Evolutionary conservation across 2,888 invertebrate species (phyloP), one percentile per base, ranked within the genome.

Genomic region (Heteromyza rotundicornis): DNA sequence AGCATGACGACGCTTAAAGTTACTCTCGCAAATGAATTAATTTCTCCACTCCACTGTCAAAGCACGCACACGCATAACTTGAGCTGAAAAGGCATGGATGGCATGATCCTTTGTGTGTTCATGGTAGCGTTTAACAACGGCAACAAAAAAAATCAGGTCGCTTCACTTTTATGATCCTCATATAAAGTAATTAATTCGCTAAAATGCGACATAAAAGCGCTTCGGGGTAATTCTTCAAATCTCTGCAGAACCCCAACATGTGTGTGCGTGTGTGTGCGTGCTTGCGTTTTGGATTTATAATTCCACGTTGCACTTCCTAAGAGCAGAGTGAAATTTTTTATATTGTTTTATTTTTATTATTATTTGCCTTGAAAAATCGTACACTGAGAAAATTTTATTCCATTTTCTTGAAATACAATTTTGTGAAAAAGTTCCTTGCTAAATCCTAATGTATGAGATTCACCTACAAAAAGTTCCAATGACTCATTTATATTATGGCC

Each of bases 101-200:
- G 5, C 20, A 19, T 47, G 20, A 47, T 47, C 47, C 47, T 47
- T 40, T 40, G 40, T n/a, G 17, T 47, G 5, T 20, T 17, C 14
- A 5, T 17, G 47, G 47, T 47, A 17, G 47, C n/a, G 14, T 5
- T 27, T 7, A 27, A 27, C 10, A 40, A 40, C 5, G 7, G 20
- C 47, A 19, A 17, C 10, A 19, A 52, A 40, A 24, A n/a, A 24
- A n/a, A 23, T 36, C 36, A 47, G 54, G 49, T 17, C 61, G 57
- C 53, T 63, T 50, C 65, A 61, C 58, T 49, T 52, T 60, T 57
- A 58, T 52, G 60, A 65, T 65, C 61, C 57, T 68, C 63, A 59
- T 59, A 75, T 76, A 74, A 73, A 78, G 77, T 79, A 79, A 79
- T 79, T 79, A 79, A 79, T 79, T 73, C 76, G 70, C 76, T 71